phyloP scores from a whole-genome alignment of 2,113 vertebrate genomes.

The Etheostoma spectabile region DNA sequence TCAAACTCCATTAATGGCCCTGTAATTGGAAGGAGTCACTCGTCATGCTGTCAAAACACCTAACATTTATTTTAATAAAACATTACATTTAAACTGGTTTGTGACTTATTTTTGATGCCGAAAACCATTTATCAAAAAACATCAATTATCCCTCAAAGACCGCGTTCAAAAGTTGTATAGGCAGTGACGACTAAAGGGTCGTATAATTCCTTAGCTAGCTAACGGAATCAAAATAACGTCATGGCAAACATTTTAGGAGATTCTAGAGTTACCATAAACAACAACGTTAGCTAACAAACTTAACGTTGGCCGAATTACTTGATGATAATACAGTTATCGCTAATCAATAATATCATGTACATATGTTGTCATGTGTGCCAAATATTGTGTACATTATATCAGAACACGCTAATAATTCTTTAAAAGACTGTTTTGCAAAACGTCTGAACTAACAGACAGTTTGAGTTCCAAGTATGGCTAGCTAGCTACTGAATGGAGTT shows the following conservation, averaged over 20 bases:
- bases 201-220: too few relatives aligned
- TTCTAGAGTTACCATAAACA: not conserved
- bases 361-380: not conserved
- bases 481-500: too few relatives aligned
- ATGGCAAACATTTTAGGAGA: not conserved
- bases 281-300: too few relatives aligned
- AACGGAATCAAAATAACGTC: too few relatives aligned
- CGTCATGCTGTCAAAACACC: not conserved
- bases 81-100: not conserved
- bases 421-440: too few relatives aligned
- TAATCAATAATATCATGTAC: not conserved
- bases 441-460: too few relatives aligned
- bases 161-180: not conserved
- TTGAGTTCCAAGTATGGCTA: too few relatives aligned
- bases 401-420: not conserved
- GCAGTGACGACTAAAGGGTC: not conserved
- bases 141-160: not conserved
- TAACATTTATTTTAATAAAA: not conserved
- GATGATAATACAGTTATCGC: not conserved
- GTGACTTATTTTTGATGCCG: not conserved
- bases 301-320: not conserved
- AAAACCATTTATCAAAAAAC: not conserved
- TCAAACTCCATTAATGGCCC: not conserved
- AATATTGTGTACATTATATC: not conserved
- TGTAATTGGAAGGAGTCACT: not conserved